Evolutionary conservation across 2,888 invertebrate genomes (phyloP).

Genomic region (Drosophila ustulata): DNA sequence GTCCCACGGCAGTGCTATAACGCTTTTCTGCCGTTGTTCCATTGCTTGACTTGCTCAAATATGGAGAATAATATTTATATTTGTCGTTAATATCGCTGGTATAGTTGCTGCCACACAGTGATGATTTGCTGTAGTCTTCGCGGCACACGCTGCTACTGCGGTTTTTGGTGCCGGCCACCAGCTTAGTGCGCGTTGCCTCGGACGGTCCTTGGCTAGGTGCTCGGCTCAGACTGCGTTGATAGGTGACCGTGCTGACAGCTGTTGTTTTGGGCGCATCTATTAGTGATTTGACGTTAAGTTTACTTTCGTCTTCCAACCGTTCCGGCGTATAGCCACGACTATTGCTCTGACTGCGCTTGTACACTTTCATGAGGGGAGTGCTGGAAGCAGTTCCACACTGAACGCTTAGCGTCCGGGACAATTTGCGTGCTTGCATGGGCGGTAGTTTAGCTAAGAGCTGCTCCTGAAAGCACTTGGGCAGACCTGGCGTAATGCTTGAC

Average conservation of each 20-base stretch:
- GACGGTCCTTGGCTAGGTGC: conserved; percentile 49
- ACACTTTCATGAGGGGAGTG: conserved; percentile 64
- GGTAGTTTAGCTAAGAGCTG: conserved; percentile 90
- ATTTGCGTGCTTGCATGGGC: conserved; percentile 88
- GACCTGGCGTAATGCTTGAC: conserved; percentile 89
- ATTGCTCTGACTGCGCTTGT: conserved; percentile 85
- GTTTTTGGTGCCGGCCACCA: conserved; percentile 46
- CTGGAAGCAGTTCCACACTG: conserved; percentile 73
- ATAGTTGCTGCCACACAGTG: conserved; percentile 75
- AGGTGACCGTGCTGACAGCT: conserved; percentile 60
- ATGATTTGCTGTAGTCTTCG: conserved; percentile 79
- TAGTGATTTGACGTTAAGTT: conserved; percentile 21
- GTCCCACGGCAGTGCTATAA: conserved; percentile 72
- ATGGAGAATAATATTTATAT: conserved; percentile 84
- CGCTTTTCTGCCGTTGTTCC: conserved; percentile 71
- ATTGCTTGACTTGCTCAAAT: conserved; percentile 76
- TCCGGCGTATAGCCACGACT: conserved; percentile 79
- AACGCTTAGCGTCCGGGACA: conserved; percentile 88
- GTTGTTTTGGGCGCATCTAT: conserved; percentile 68
- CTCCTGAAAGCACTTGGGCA: conserved; percentile 90
- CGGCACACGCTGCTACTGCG: conserved; percentile 80
- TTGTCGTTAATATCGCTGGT: conserved; percentile 83
- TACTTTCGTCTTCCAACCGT: conserved; percentile 38
- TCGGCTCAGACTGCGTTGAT: conserved; percentile 69
- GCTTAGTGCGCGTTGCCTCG: neutral